Evolutionary conservation across 2,888 invertebrate genomes (phyloP).

Genomic region (Thymelicus lineola): DNA sequence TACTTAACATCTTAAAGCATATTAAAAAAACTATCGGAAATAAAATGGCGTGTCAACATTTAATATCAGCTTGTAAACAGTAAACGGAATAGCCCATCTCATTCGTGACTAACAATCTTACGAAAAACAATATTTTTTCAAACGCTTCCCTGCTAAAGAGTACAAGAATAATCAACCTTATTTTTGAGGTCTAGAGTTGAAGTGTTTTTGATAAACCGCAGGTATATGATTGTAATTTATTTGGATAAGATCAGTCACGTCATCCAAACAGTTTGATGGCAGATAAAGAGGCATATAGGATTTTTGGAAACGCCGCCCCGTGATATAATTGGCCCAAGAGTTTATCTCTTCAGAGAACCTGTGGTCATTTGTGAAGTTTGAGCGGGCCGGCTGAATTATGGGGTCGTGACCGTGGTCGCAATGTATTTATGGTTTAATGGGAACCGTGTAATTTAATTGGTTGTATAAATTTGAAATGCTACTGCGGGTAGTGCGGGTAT

Average conservation of each 20-base stretch:
- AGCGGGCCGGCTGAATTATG: conserved; percentile 58
- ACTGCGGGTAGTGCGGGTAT: too few relatives aligned
- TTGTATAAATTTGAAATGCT: conserved; percentile 17
- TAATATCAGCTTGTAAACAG: conserved; percentile 74
- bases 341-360: conserved; percentile 80
- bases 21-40: conserved; percentile 55
- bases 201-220: background rate
- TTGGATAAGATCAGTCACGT: conserved; percentile 74
- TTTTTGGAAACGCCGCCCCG: conserved; percentile 79
- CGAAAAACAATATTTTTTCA: conserved; percentile 48
- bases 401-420: conserved; percentile 58
- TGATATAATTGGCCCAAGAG: conserved; percentile 74
- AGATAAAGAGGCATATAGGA: conserved; percentile 70
- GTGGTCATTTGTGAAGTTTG: conserved; percentile 69
- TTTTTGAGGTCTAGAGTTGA: background rate
- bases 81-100: conserved; percentile 64
- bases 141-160: conserved; percentile 16
- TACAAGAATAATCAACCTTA: conserved; percentile 36
- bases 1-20: conserved; percentile 26
- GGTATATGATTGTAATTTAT: conserved; percentile 44
- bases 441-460: conserved; percentile 37
- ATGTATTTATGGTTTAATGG: conserved; percentile 39
- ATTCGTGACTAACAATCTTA: conserved; percentile 75
- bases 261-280: conserved; percentile 67
- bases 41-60: conserved; percentile 70